Evolutionary conservation across 2,888 invertebrate species (phyloP), one percentile per base, ranked within the genome.

Genomic region (Drosophila maculinotata): DNA sequence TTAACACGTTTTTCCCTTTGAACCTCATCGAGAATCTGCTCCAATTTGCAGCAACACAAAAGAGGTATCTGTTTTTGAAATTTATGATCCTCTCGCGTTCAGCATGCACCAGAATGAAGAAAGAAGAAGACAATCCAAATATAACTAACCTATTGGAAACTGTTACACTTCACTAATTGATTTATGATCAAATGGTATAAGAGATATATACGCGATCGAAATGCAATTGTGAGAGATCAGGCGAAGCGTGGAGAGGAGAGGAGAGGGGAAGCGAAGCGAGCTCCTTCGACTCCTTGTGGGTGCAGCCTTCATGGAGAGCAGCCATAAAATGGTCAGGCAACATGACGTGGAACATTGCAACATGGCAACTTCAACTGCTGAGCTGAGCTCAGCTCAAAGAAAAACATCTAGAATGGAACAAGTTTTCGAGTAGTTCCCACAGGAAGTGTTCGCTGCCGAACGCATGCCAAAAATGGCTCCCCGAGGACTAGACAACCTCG

Each of bases 391-490:
- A 20, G 20, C 26, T 25, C n/a, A 4, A 38, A 25, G 39, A 35
- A 52, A 54, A 59, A 57, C 79, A 51, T 52, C 14, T 36, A 33
- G 65, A 56, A 68, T 68, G 76, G 62, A 84, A 72, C 83, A 65
- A 76, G 71, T 74, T 71, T 42, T 60, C 42, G 25, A 68, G 74
- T 69, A 76, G 76, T 85, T 85, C 81, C 86, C 81, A 81, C 85
- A 81, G 81, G 83, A 81, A 85, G 86, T 81, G 81, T 76, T 79
- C 77, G 54, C 74, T 75, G 76, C 75, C 69, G 71, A 81, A 82
- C 81, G 81, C 83, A 81, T 82, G 83, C 81, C 81, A 77, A 82
- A 81, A 81, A 81, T 81, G 81, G 81, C 49, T 82, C 81, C 69
- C 83, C 72, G 67, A 79, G 79, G 85, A 85, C 83, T 71, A 64